Base-by-base conservation (phyloP, 1,140 invertebrate species). In the Notospermus geniculatus region DNA sequence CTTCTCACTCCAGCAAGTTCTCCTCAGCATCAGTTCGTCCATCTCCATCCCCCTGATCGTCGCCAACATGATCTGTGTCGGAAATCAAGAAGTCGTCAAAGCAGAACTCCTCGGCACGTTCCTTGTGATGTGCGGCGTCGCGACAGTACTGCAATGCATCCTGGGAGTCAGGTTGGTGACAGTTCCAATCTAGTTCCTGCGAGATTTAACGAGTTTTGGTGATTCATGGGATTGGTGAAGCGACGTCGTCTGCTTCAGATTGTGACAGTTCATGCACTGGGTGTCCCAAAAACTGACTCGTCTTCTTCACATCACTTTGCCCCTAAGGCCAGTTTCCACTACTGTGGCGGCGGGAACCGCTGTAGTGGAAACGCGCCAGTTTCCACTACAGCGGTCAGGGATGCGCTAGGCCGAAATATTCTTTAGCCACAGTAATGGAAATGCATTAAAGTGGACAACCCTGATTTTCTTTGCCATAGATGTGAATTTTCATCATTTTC, bases 51-150 rank as follows among this genome's bases (percentile, higher is more conserved):
- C 74, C 0, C 60, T 76, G 13, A 71, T 76, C 15, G 73, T 75
- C 15, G 61, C 65, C 46, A 55, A 54, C 9, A 50, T 68, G 27
- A 70, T 76, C 41, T 76, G 74, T 54, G 73, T 68, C 2, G 68
- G 64, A 2, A 67, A 72, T 54, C 57, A 71, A 36, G 66, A 71
- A n/a, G 53, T 72, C 32, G 72, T 72, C 43, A 74, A 71, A 41
- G 71, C 74, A 0, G 70, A 76, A 63, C 70, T 76, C n/a, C 68
- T 75, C 72, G 71, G 70, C 36, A 76, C 73, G 7, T 73, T 73
- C 52, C 59, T 76, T 27, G 71, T 76, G 53, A 76, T 75, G 71
- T 72, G 70, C 61, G 74, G 74, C 0, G 56, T 75, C 1, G 71
- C 72, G 59, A 76, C 74, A 15, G 55, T 76, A 11, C 65, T 76